Percentiles rank a stretch among this genome's conserved stretches.
Evolutionary conservation across 2,797 vertebrate genomes (phyloP).

Genomic region (Semotilus atromaculatus): DNA sequence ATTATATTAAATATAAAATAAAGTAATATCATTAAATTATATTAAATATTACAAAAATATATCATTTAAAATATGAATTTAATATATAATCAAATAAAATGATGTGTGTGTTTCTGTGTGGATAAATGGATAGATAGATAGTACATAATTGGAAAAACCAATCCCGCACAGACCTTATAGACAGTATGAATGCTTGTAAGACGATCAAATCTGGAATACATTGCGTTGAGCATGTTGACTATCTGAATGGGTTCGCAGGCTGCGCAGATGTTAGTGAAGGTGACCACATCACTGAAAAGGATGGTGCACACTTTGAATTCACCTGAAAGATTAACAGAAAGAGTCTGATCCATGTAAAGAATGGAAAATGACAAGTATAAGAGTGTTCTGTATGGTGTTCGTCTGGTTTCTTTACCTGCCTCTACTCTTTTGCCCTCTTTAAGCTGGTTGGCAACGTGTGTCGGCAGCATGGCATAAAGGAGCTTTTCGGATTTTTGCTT

Average conservation of each 20-base stretch:
- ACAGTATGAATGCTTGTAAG: constrained; percentile 76
- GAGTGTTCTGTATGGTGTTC: background rate
- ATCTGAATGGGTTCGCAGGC: constrained; percentile 81
- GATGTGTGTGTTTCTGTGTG: background rate
- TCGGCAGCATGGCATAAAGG: constrained; percentile 79
- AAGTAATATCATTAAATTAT: background rate
- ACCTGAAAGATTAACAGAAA: constrained; percentile 61
- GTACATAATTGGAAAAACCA: background rate
- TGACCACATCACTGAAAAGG: constrained; percentile 83
- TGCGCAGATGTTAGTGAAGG: constrained; percentile 83
- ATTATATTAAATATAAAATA: background rate
- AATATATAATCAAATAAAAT: background rate
- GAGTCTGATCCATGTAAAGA: background rate
- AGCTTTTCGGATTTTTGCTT: constrained; percentile 83
- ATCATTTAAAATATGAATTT: background rate
- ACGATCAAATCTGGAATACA: constrained; percentile 82
- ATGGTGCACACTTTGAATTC: constrained; percentile 83
- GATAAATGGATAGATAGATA: background rate
- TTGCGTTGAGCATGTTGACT: constrained; percentile 81
- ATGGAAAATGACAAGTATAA: background rate
- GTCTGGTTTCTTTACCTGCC: constrained; percentile 68
- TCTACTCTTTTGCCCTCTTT: constrained; percentile 80
- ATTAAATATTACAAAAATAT: background rate
- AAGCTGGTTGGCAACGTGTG: constrained; percentile 81
- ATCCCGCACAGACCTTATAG: constrained; percentile 74